These are phyloP conservation scores for Oasisia sp. DNA, from an alignment of 2,888 invertebrate genomes.

Conservation along the genomic window DNA sequence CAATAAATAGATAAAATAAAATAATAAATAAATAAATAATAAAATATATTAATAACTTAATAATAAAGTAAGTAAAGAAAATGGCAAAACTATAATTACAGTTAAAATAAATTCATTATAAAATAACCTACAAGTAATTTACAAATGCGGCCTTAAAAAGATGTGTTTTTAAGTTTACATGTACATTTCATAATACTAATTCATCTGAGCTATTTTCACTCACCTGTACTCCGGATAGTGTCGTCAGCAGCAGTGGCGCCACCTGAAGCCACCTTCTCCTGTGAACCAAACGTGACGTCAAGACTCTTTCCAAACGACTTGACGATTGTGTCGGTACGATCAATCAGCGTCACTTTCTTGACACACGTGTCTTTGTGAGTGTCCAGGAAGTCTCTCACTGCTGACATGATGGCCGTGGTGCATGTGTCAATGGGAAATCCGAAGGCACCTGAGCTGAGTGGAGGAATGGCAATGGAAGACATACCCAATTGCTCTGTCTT, in stretches of 20 bases:
- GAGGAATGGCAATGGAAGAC: slow-evolving; percentile 51
- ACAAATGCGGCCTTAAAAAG: too few species aligned
- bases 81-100: too few species aligned
- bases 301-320: background rate
- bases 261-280: background rate
- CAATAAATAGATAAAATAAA: too few species aligned
- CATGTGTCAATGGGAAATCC: slow-evolving; percentile 40
- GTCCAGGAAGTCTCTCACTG: background rate
- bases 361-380: background rate
- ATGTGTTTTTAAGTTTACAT: too few species aligned
- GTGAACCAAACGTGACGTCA: background rate
- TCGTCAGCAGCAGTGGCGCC: background rate
- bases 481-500: slow-evolving; percentile 33
- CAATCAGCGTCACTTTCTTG: too few species aligned
- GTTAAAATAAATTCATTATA: too few species aligned
- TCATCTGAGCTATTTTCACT: background rate
- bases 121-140: too few species aligned
- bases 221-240: background rate
- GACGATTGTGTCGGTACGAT: background rate
- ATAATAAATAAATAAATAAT: too few species aligned
- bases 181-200: too few species aligned
- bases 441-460: slow-evolving; percentile 52
- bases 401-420: background rate
- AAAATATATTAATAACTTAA: too few species aligned
- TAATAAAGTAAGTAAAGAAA: too few species aligned